Evolutionary conservation across 2,888 invertebrate genomes (phyloP).

Genomic region (Hoplodrina ambigua): DNA sequence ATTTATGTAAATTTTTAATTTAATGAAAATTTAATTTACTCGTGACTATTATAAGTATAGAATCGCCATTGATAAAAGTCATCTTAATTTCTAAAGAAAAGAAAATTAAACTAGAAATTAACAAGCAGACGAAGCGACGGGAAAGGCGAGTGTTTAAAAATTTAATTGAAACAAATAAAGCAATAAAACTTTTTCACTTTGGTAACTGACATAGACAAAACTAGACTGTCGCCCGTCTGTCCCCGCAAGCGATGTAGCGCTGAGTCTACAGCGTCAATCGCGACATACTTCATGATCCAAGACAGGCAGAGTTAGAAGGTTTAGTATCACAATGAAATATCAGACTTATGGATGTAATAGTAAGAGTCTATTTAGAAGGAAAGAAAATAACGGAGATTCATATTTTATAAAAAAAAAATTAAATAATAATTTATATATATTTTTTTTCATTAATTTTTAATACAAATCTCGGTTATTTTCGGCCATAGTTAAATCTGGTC

Average conservation of each 20-base stretch:
- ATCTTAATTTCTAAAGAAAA: not conserved
- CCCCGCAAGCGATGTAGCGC: constrained; percentile 24
- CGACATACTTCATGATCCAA: not conserved
- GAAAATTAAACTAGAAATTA: not conserved
- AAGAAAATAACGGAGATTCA: no score
- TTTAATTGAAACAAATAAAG: constrained; percentile 14
- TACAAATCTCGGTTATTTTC: no score
- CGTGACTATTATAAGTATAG: no score
- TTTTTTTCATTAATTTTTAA: no score
- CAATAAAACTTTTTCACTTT: constrained; percentile 24
- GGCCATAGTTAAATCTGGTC: no score
- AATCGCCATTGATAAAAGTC: no score
- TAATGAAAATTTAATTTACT: no score
- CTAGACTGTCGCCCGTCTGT: constrained; percentile 27
- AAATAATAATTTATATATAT: no score
- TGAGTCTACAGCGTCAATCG: constrained; percentile 55
- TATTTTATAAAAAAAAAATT: no score
- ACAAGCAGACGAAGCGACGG: not conserved
- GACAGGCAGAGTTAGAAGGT: not conserved
- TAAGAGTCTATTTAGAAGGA: no score
- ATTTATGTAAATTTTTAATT: no score
- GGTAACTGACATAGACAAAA: constrained; percentile 24
- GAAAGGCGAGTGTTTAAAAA: not conserved
- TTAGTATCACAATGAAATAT: not conserved
- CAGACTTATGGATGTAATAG: no score